These are phyloP conservation scores for Thalassarche chlororhynchos DNA, from an alignment of 2,113 vertebrate species.

Conservation along the genomic window DNA sequence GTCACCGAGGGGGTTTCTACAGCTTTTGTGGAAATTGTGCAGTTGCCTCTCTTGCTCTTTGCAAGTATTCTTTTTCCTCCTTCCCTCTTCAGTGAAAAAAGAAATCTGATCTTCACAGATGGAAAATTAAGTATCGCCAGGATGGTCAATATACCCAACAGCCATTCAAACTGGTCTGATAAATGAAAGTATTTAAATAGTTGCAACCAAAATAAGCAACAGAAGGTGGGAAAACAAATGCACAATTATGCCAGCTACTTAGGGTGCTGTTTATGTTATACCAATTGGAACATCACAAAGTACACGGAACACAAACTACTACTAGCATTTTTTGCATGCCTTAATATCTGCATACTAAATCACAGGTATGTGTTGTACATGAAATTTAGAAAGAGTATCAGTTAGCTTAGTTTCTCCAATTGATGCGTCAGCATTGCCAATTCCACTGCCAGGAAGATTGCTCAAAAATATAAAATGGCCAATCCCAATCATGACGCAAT, in stretches of 20 bases:
- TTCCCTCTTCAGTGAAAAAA: conserved; percentile 9
- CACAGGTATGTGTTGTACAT: background rate
- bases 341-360: background rate
- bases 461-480: background rate
- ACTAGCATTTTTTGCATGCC: background rate
- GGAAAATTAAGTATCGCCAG: conserved; percentile 54
- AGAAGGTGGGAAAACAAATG: conserved; percentile 61
- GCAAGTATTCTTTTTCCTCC: background rate
- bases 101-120: conserved; percentile 34
- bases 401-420: background rate
- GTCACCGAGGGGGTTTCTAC: background rate
- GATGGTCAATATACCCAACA: conserved; percentile 55
- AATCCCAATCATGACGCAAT: background rate
- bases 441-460: background rate
- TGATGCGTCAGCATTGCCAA: background rate
- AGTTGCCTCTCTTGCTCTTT: background rate
- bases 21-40: background rate
- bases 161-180: conserved; percentile 56
- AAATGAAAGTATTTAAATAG: conserved; percentile 61
- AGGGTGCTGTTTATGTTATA: background rate
- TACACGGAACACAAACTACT: background rate
- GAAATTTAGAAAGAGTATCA: background rate
- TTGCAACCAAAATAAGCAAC: conserved; percentile 43
- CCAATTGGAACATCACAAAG: background rate
- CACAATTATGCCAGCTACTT: conserved; percentile 18